Base-by-base conservation (phyloP, 2,888 invertebrate species). In the Syrphus vitripennis region DNA sequence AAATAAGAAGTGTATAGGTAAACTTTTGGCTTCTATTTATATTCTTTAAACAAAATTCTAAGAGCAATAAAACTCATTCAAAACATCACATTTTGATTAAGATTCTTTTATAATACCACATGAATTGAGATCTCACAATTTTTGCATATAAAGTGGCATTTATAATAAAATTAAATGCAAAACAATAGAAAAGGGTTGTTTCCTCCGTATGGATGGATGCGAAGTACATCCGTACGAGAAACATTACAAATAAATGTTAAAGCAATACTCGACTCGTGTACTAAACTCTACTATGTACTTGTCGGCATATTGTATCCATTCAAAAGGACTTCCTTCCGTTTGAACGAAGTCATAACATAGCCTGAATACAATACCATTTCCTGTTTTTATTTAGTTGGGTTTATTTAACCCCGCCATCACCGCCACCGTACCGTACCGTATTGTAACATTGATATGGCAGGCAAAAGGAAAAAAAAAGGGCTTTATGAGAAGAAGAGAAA, bases 281-380 rank as follows among this genome's bases (percentile, higher is more conserved):
- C 48, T 50, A 67, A 50, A 50, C 81, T 71, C 76, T n/a, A n/a
- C n/a, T n/a, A n/a, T n/a, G n/a, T n/a, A n/a, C n/a, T 84, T 82
- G 86, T 72, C 82, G 86, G 86, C 86, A 78, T 78, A 82, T 82
- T 86, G 81, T 86, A 74, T 57, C 77, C 86, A 82, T 74, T 86
- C 77, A 82, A 82, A 83, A 75, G 74, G 70, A 72, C 82, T 86
- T 86, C 86, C 82, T 86, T 86, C 86, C 86, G 86, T 50, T 86
- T 63, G 53, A 69, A 50, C 79, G 45, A 31, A 67, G 81, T 82
- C 77, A 86, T 78, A 82, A 82, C 86, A 86, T 78, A 82, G 76
- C 77, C 77, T 72, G 65, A 82, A 74, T 74, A 86, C 81, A 86
- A 86, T 82, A 50, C 72, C 59, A 74, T 78, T 86, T 86, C 86